phyloP scores from a whole-genome alignment of 2,113 vertebrate species.

The Turnix velox region DNA sequence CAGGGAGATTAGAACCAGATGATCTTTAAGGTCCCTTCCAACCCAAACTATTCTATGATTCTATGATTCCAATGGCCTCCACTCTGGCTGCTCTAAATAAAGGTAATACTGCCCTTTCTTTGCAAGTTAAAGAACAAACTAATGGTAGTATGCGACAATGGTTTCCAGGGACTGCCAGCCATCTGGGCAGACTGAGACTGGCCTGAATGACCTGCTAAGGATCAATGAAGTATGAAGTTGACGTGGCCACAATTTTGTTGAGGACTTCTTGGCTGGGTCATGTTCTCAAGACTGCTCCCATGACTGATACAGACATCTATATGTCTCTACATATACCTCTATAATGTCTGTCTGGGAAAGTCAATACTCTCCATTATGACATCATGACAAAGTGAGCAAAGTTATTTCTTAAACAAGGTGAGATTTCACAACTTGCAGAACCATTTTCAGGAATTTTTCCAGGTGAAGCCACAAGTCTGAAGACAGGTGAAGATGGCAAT shows the following conservation, averaged over 20 bases:
- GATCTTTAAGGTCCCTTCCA: no score
- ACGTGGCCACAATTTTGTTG: background rate
- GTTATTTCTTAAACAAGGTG: background rate
- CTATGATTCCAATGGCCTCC: no score
- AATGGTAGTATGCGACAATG: background rate
- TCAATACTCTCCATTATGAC: background rate
- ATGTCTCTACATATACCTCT: background rate
- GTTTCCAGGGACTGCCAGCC: background rate
- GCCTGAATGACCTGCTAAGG: background rate
- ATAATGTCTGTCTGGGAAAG: background rate
- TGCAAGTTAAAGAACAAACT: background rate
- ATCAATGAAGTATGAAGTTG: slow-evolving; percentile 2
- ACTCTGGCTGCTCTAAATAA: background rate
- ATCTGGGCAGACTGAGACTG: background rate
- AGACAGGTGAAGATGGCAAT: background rate
- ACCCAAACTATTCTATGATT: no score
- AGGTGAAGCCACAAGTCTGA: background rate
- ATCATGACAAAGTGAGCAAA: background rate
- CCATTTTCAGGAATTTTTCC: background rate
- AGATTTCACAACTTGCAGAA: background rate
- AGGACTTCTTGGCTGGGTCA: background rate
- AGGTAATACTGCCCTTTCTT: background rate
- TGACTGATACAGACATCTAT: slow-evolving; percentile 10
- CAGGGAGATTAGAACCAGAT: no score
- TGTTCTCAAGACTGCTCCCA: background rate